Evolutionary conservation across 1,140 invertebrate species (phyloP).

Genomic region (Drosophila subobscura): DNA sequence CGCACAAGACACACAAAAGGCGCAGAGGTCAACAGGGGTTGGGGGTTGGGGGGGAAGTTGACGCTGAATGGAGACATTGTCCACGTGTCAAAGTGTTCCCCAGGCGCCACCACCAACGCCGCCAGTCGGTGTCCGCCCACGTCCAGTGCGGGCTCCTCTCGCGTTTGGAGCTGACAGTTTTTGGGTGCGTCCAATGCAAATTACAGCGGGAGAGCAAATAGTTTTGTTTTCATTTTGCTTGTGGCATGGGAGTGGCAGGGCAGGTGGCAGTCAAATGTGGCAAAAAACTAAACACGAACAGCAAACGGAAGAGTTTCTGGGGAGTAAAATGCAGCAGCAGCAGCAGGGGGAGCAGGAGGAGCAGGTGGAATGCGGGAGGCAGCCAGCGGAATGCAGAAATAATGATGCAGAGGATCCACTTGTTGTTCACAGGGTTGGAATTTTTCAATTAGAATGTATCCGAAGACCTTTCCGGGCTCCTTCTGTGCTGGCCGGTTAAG

Average conservation of each 20-base stretch:
- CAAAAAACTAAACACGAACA: too few species aligned
- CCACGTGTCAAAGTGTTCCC: slow-evolving; percentile 67
- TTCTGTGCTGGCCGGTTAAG: too few species aligned
- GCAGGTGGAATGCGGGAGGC: too few species aligned
- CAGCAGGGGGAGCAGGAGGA: too few species aligned
- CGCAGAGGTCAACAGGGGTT: too few species aligned
- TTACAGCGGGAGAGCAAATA: slow-evolving; percentile 67
- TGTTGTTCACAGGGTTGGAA: too few species aligned
- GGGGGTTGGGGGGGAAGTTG: background rate
- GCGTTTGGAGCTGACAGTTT: slow-evolving; percentile 18
- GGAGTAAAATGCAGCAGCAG: too few species aligned
- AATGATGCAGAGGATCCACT: too few species aligned
- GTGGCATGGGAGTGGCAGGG: background rate
- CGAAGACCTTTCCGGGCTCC: too few species aligned
- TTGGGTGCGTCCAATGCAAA: slow-evolving; percentile 64
- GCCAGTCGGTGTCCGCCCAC: background rate
- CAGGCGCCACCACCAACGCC: slow-evolving; percentile 16
- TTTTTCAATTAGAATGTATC: too few species aligned
- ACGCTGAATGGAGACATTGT: slow-evolving; percentile 26
- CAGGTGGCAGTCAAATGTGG: background rate
- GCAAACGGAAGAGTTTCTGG: too few species aligned
- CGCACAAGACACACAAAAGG: slow-evolving; percentile 22
- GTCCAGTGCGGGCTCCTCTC: background rate
- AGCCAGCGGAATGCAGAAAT: too few species aligned
- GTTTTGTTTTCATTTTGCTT: slow-evolving; percentile 8